Percentiles rank a stretch among this genome's conserved stretches.
These are phyloP conservation scores for Notoglanidium macrostoma DNA, from an alignment of 2,797 vertebrate genomes.

Conservation along the genomic window DNA sequence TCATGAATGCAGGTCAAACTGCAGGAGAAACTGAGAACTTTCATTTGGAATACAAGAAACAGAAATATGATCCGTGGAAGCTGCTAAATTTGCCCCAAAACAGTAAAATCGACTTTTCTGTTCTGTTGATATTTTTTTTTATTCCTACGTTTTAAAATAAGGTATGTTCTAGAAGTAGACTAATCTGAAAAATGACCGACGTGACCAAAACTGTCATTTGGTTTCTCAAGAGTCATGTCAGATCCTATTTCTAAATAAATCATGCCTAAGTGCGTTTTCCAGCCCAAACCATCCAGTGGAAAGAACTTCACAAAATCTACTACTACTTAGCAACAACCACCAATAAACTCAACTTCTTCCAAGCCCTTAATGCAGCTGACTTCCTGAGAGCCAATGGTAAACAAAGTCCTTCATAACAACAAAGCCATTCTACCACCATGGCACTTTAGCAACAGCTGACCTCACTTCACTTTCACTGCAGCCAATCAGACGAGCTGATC, in stretches of 20 bases:
- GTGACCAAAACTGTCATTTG: not conserved
- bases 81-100: not conserved
- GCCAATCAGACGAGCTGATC: conserved; percentile 61
- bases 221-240: not conserved
- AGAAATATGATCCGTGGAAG: too few species aligned
- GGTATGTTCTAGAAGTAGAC: not conserved
- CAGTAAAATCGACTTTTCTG: not conserved
- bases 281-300: not conserved
- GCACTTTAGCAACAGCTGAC: conserved; percentile 66
- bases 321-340: conserved; percentile 7
- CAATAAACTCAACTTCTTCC: conserved; percentile 19
- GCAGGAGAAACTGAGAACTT: not conserved
- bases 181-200: not conserved
- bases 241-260: not conserved
- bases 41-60: not conserved
- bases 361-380: conserved; percentile 27
- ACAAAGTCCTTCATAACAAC: conserved; percentile 48
- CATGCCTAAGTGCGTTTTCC: not conserved
- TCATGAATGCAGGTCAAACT: not conserved
- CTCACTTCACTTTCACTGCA: conserved; percentile 52
- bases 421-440: conserved; percentile 67
- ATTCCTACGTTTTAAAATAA: not conserved
- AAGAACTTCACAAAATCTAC: not conserved
- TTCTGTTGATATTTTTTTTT: not conserved
- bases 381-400: not conserved